phyloP scores from a whole-genome alignment of 1,140 invertebrate species.

The Psilanteris sp. region DNA sequence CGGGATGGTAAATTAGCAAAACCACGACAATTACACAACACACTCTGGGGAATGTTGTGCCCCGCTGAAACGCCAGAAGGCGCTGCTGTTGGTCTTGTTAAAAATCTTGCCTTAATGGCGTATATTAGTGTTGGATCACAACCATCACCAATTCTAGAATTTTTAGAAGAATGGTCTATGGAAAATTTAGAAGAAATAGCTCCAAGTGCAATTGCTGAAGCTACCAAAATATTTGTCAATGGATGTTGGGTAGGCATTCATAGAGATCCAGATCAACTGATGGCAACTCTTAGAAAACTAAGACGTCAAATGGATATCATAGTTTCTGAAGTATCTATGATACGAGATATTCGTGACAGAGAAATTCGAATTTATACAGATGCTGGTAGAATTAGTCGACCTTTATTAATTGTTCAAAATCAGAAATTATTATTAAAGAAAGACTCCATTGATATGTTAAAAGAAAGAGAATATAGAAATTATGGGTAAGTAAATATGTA shows the following conservation, averaged over 20 bases:
- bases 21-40: slow-evolving; percentile 69
- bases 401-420: slow-evolving; percentile 65
- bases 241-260: slow-evolving; percentile 70
- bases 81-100: slow-evolving; percentile 67
- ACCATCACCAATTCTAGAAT: slow-evolving; percentile 67
- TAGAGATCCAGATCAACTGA: slow-evolving; percentile 67
- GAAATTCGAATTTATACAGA: slow-evolving; percentile 70
- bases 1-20: slow-evolving; percentile 68
- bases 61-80: slow-evolving; percentile 68
- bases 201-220: slow-evolving; percentile 62
- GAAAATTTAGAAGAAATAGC: slow-evolving; percentile 68
- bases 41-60: slow-evolving; percentile 69
- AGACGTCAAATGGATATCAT: slow-evolving; percentile 69
- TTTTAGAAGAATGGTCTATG: slow-evolving; percentile 71
- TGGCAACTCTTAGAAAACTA: slow-evolving; percentile 66
- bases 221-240: slow-evolving; percentile 68
- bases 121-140: slow-evolving; percentile 68
- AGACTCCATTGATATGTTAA: slow-evolving; percentile 59
- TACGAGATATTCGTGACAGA: slow-evolving; percentile 66
- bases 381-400: slow-evolving; percentile 68
- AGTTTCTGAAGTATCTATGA: slow-evolving; percentile 68
- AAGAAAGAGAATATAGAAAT: slow-evolving; percentile 54
- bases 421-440: slow-evolving; percentile 63
- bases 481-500: slow-evolving; percentile 52
- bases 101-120: slow-evolving; percentile 68